Evolutionary conservation across 2,888 invertebrate genomes (phyloP).

Genomic region (Drosophila yooni): DNA sequence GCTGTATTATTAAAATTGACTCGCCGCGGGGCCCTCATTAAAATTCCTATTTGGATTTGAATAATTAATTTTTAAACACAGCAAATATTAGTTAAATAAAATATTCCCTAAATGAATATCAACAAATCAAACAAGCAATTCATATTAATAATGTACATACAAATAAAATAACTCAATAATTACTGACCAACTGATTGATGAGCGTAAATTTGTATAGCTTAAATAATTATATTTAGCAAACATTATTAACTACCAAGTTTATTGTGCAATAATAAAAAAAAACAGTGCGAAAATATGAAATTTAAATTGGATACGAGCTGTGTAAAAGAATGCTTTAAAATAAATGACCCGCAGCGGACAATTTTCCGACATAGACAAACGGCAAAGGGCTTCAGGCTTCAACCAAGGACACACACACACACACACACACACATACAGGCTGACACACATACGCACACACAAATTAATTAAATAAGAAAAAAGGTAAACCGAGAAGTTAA

Average conservation of each 20-base stretch:
- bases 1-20: slow-evolving; percentile 14
- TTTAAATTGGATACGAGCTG: slow-evolving; percentile 25
- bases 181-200: background rate
- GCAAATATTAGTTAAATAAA: slow-evolving; percentile 17
- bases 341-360: slow-evolving; percentile 69
- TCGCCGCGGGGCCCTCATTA: slow-evolving; percentile 7
- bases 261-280: background rate
- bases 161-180: background rate
- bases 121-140: background rate
- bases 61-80: slow-evolving; percentile 53
- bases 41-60: slow-evolving; percentile 36
- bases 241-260: background rate
- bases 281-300: slow-evolving; percentile 7
- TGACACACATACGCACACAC: slow-evolving; percentile 44
- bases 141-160: background rate
- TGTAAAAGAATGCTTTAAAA: slow-evolving; percentile 48
- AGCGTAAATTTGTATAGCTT: background rate
- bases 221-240: background rate
- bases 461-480: slow-evolving; percentile 81
- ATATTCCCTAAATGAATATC: background rate
- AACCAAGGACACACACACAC: slow-evolving; percentile 12
- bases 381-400: slow-evolving; percentile 53
- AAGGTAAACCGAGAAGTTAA: slow-evolving; percentile 80
- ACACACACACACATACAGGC: slow-evolving; percentile 9
- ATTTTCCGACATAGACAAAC: slow-evolving; percentile 54